phyloP scores from a whole-genome alignment of 1,140 invertebrate genomes.

The Nasonia giraulti region DNA sequence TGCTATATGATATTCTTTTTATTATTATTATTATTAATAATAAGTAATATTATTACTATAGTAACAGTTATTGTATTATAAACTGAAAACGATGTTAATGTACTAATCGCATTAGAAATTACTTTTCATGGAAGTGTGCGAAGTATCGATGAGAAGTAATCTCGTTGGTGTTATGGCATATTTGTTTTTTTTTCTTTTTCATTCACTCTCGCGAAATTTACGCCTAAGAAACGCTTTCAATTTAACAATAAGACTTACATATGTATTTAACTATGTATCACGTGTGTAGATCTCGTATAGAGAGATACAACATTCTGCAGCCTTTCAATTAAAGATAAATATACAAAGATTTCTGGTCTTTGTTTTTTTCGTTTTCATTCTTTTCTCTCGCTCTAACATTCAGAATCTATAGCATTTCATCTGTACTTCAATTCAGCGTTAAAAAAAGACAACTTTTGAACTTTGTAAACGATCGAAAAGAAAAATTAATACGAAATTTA shows the following conservation, averaged over 20 bases:
- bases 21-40: slow-evolving; percentile 25
- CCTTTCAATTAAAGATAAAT: slow-evolving; percentile 48
- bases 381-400: slow-evolving; percentile 7
- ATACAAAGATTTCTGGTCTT: slow-evolving; percentile 25
- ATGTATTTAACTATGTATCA: slow-evolving; percentile 46
- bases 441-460: slow-evolving; percentile 6
- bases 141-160: slow-evolving; percentile 45
- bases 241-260: slow-evolving; percentile 42
- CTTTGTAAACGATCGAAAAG: not conserved
- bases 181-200: not conserved
- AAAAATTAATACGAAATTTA: not conserved
- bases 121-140: slow-evolving; percentile 38
- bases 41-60: slow-evolving; percentile 30
- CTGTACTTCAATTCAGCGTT: not conserved
- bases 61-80: slow-evolving; percentile 39
- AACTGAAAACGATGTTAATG: slow-evolving; percentile 45
- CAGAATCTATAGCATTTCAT: not conserved
- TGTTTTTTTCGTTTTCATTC: not conserved
- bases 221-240: slow-evolving; percentile 30
- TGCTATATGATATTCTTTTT: slow-evolving; percentile 50
- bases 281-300: slow-evolving; percentile 34
- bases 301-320: slow-evolving; percentile 36
- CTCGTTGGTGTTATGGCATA: slow-evolving; percentile 34
- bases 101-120: slow-evolving; percentile 38
- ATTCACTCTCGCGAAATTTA: slow-evolving; percentile 17